phyloP scores from a whole-genome alignment of 2,797 vertebrate genomes.

The Buphagus erythrorhynchus region DNA sequence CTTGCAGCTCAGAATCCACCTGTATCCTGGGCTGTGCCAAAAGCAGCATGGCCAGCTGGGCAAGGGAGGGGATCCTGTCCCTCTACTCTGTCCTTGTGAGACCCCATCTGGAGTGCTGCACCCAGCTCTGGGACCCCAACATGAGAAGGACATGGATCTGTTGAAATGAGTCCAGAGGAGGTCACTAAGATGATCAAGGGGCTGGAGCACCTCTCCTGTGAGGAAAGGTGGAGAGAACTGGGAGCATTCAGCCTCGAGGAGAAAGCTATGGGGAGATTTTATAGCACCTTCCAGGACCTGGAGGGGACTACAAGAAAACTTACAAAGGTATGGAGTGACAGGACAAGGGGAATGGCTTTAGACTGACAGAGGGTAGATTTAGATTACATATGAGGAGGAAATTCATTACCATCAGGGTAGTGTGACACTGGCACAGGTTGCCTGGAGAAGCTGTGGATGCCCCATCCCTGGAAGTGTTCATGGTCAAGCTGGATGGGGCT shows the following conservation, averaged over 20 bases:
- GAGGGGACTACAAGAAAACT: neutral
- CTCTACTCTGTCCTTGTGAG: neutral
- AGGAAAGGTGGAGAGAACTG: neutral
- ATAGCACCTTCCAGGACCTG: neutral
- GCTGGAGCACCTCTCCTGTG: neutral
- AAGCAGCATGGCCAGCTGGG: neutral
- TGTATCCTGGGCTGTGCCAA: neutral
- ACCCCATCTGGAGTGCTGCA: neutral
- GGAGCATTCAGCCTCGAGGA: neutral
- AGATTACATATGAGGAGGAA: neutral
- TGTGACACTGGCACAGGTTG: neutral
- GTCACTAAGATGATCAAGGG: neutral
- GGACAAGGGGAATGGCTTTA: neutral
- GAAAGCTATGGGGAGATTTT: neutral
- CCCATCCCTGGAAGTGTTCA: neutral
- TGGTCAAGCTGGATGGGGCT: neutral
- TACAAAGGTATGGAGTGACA: neutral
- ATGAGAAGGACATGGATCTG: too few species aligned
- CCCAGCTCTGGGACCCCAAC: neutral
- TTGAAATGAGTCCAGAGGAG: neutral
- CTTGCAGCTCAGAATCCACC: neutral
- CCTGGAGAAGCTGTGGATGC: fast-evolving
- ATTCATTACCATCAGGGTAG: neutral
- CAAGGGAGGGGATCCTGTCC: neutral
- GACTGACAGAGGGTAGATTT: neutral